phyloP scores from a whole-genome alignment of 2,888 invertebrate genomes.

The Tetanocera ferruginea region DNA sequence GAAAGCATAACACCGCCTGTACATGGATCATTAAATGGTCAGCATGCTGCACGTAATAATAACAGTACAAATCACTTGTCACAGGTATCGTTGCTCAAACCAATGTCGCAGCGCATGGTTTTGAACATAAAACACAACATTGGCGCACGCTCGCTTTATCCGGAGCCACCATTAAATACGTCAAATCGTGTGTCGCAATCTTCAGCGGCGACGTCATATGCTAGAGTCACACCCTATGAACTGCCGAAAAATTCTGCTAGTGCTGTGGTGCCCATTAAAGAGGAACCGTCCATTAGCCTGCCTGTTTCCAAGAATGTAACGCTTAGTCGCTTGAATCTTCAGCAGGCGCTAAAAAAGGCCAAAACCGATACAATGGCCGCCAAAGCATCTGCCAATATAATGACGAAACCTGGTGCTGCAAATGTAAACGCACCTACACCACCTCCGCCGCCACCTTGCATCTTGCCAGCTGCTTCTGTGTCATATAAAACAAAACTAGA shows the following conservation, averaged over 20 bases:
- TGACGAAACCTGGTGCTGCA: constrained; percentile 7
- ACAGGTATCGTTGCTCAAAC: constrained; percentile 51
- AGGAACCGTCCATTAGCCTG: constrained; percentile 13
- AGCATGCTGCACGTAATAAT: constrained; percentile 22
- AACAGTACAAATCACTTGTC: constrained; percentile 16
- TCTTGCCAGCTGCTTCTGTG: neutral
- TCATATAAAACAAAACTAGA: neutral
- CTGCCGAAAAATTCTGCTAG: neutral
- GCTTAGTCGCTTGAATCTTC: constrained; percentile 64
- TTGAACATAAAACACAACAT: neutral
- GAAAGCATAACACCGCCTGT: neutral
- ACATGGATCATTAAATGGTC: constrained; percentile 37
- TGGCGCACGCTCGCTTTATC: constrained; percentile 2
- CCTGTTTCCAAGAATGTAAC: constrained; percentile 56
- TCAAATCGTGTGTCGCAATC: neutral
- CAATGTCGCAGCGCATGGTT: constrained; percentile 42
- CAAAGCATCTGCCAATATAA: constrained; percentile 44
- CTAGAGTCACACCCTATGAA: neutral
- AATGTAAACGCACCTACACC: constrained; percentile 19
- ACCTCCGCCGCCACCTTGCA: neutral
- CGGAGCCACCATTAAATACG: constrained; percentile 1
- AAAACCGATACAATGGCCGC: constrained; percentile 52
- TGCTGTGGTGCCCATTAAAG: neutral
- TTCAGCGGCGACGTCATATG: neutral
- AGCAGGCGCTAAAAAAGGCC: constrained; percentile 65